Conservation (phyloP, 2,888 invertebrate genomes). For the Rhamnusium bicolor region DNA sequence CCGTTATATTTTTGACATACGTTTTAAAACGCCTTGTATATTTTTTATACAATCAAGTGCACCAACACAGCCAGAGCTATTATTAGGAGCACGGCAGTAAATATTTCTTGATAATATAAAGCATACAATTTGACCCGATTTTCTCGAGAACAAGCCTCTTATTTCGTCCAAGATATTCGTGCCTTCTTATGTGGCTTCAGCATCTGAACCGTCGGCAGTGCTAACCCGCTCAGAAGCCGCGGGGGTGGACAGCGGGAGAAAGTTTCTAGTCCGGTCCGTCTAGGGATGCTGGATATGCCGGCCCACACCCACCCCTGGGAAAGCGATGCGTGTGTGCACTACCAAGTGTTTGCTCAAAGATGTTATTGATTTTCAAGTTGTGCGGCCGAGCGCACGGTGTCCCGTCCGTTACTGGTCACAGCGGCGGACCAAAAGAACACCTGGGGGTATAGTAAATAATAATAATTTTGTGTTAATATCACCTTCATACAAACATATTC, state of each 20-base stretch:
- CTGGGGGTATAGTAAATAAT: neutral
- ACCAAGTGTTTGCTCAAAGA: conserved; percentile 72
- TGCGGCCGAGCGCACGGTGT: conserved; percentile 60
- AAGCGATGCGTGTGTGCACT: conserved; percentile 71
- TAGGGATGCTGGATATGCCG: conserved; percentile 45
- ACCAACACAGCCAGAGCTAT: too few relatives aligned
- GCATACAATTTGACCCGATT: neutral
- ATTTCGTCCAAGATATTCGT: neutral
- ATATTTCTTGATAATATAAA: neutral
- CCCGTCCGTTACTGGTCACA: conserved; percentile 60
- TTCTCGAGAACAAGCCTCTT: neutral
- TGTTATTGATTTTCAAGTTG: conserved; percentile 72
- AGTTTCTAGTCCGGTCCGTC: conserved; percentile 48
- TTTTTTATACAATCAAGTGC: too few relatives aligned
- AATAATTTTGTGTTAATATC: neutral
- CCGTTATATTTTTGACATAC: too few relatives aligned
- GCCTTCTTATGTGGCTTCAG: conserved; percentile 2
- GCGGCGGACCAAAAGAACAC: conserved; percentile 51
- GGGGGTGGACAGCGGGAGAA: conserved; percentile 36
- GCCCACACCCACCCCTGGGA: conserved; percentile 62
- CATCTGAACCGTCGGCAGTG: conserved; percentile 9
- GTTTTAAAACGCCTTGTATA: too few relatives aligned
- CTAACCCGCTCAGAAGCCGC: conserved; percentile 10
- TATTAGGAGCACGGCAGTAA: too few relatives aligned
- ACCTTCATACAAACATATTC: neutral